These are phyloP conservation scores for Lutjanus erythropterus DNA, from an alignment of 2,113 vertebrate genomes.

Conservation along the genomic window DNA sequence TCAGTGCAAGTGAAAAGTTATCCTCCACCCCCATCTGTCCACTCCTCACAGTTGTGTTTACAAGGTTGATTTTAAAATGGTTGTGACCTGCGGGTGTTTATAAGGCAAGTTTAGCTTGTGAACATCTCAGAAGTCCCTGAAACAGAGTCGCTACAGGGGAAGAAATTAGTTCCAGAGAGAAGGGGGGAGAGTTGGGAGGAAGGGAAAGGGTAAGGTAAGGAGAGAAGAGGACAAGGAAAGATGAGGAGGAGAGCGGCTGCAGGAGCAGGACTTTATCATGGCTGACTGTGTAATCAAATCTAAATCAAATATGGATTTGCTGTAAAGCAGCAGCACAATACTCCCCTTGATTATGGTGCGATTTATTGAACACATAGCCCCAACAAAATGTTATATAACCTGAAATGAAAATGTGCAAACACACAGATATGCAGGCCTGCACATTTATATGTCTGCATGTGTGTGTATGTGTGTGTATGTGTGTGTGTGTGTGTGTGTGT, in stretches of 20 bases:
- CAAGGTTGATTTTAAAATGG: slow-evolving; percentile 76
- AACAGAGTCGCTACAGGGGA: slow-evolving; percentile 59
- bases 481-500: background rate
- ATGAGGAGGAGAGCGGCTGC: slow-evolving; percentile 6
- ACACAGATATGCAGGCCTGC: background rate
- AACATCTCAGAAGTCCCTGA: slow-evolving; percentile 77
- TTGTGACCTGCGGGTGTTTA: slow-evolving; percentile 78
- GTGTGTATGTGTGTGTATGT: slow-evolving; percentile 1
- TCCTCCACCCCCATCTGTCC: slow-evolving; percentile 32
- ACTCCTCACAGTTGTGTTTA: slow-evolving; percentile 64
- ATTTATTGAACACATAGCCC: background rate
- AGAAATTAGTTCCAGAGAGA: slow-evolving; percentile 78
- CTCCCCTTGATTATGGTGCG: background rate
- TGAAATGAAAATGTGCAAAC: slow-evolving; percentile 12
- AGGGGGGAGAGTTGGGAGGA: background rate
- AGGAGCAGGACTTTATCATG: background rate
- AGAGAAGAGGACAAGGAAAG: background rate
- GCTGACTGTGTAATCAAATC: slow-evolving; percentile 27
- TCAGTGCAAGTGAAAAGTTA: slow-evolving; percentile 56
- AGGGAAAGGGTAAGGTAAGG: background rate
- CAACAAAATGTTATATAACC: background rate
- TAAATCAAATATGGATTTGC: slow-evolving; percentile 28
- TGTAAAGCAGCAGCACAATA: background rate
- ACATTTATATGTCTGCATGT: background rate
- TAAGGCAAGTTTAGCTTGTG: slow-evolving; percentile 70